phyloP scores from a whole-genome alignment of 53 echinoderm and acorn worm species.

The Echinometra lucunter region DNA sequence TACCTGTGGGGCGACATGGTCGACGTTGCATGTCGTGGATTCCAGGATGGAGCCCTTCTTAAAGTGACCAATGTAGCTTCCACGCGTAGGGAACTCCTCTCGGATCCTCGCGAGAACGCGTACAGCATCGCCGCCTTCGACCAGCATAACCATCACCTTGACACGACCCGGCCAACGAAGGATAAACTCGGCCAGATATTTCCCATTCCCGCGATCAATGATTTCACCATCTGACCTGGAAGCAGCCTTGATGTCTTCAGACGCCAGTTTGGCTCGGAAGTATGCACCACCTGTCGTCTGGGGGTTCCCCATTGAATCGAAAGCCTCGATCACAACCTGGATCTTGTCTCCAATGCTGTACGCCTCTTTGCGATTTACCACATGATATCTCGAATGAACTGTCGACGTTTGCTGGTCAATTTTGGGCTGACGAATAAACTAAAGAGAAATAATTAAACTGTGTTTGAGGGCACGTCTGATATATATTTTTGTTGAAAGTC shows the following conservation, averaged over 20 bases:
- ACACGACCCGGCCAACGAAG: conserved; percentile 54
- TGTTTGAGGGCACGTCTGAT: too few species aligned
- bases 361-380: neutral
- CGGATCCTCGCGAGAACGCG: neutral
- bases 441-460: too few species aligned
- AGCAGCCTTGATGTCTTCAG: conserved; percentile 25
- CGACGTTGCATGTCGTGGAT: conserved; percentile 10
- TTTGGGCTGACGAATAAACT: too few species aligned
- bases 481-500: too few species aligned
- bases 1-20: conserved; percentile 25
- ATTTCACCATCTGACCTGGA: conserved; percentile 63
- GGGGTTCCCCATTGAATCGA: neutral
- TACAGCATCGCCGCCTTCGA: neutral
- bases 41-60: neutral
- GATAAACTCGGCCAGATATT: conserved; percentile 56
- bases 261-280: conserved; percentile 50
- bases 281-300: neutral
- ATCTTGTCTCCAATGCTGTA: conserved; percentile 36
- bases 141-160: conserved; percentile 43
- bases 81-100: neutral
- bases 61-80: conserved; percentile 42
- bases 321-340: conserved; percentile 12
- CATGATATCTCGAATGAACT: conserved; percentile 3
- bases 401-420: too few species aligned
- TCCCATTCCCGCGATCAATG: conserved; percentile 46